Evolutionary conservation across 2,797 vertebrate genomes (phyloP).

Genomic region (Cossypha dichroa): DNA sequence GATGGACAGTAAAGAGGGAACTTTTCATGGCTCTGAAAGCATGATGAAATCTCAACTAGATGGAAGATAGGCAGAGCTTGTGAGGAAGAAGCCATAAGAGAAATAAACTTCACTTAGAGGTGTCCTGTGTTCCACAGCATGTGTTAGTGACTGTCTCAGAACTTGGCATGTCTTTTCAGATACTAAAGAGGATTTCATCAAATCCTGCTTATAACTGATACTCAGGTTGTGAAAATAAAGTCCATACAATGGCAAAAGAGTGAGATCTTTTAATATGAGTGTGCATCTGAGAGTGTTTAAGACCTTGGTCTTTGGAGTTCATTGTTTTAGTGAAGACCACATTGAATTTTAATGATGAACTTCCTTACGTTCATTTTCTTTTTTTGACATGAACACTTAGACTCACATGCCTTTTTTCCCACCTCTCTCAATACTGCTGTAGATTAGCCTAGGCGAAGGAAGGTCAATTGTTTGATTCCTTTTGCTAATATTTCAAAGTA

Average conservation of each 20-base stretch:
- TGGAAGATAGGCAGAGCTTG: background rate
- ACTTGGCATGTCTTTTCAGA: background rate
- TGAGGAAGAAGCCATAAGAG: background rate
- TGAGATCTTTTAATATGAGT: background rate
- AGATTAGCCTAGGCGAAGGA: background rate
- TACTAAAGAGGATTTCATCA: background rate
- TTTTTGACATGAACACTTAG: background rate
- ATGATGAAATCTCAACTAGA: background rate
- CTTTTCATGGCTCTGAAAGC: background rate
- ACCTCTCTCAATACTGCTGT: background rate
- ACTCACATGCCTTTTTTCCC: background rate
- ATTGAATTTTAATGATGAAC: background rate
- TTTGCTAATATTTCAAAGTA: background rate
- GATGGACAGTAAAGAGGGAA: background rate
- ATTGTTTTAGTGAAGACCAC: background rate
- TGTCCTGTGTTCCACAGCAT: background rate
- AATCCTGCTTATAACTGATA: background rate
- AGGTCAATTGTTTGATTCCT: background rate
- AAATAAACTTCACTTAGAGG: background rate
- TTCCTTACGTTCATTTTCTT: background rate
- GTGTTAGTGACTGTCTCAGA: background rate
- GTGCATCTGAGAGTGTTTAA: background rate
- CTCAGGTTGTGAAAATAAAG: background rate
- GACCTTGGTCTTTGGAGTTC: fast-evolving
- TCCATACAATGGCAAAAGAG: background rate